Evolutionary conservation across 2,888 invertebrate species (phyloP).

Genomic region (Rhyacophila evoluta): DNA sequence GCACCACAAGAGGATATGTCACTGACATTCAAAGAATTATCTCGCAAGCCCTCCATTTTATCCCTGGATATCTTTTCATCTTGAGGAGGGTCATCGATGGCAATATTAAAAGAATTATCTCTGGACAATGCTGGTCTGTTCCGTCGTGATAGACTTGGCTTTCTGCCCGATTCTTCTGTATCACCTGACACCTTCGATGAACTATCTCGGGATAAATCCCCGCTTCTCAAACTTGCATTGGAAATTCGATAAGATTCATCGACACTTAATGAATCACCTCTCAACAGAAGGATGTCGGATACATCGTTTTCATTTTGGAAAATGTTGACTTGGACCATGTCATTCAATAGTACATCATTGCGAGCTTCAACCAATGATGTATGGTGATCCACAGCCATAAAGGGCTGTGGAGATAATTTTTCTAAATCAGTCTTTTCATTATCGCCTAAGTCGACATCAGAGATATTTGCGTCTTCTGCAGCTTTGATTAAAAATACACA

Average conservation of each 20-base stretch:
- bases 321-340: neutral
- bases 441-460: neutral
- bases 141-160: neutral
- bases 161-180: neutral
- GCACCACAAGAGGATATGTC: neutral
- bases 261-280: neutral
- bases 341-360: neutral
- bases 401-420: conserved; percentile 31
- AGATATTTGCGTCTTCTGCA: neutral
- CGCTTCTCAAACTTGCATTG: neutral
- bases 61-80: neutral
- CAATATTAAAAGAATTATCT: neutral
- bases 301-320: neutral
- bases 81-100: neutral
- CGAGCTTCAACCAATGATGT: neutral
- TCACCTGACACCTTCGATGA: neutral
- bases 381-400: neutral
- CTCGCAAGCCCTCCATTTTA: conserved; percentile 17
- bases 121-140: neutral
- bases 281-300: neutral
- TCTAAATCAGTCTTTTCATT: conserved; percentile 50
- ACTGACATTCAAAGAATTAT: neutral
- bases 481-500: conserved; percentile 36
- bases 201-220: neutral
- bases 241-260: neutral